phyloP scores from a whole-genome alignment of 2,797 vertebrate species.

The Pitangus sulphuratus region DNA sequence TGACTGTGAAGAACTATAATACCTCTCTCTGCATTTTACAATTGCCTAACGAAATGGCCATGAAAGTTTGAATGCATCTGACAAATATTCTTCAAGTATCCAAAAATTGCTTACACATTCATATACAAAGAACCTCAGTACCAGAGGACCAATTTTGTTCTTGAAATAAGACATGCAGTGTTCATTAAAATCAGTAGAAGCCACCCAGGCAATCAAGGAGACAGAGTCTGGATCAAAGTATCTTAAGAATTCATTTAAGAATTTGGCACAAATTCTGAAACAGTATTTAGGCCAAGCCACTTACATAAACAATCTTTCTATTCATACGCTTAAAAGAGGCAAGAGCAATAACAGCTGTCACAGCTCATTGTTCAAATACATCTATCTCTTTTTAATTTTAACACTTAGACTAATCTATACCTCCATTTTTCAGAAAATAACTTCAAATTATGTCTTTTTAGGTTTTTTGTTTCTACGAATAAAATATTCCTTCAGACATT shows the following conservation, averaged over 20 bases:
- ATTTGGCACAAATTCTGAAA: slow-evolving; percentile 23
- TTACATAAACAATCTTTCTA: not conserved
- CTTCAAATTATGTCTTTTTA: not conserved
- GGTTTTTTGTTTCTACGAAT: not conserved
- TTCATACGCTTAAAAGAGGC: not conserved
- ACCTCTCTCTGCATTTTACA: not conserved
- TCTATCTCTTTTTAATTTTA: not conserved
- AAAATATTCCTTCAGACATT: not conserved
- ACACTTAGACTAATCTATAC: not conserved
- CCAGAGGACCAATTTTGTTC: not conserved
- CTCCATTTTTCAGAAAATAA: not conserved
- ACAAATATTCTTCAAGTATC: not conserved
- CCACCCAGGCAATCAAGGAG: not conserved
- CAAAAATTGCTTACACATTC: not conserved
- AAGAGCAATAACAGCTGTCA: slow-evolving; percentile 17
- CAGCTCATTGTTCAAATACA: not conserved
- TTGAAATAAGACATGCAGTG: not conserved
- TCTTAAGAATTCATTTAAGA: not conserved
- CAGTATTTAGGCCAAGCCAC: not conserved
- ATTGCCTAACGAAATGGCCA: not conserved
- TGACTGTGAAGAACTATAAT: not conserved
- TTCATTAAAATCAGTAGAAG: slow-evolving; percentile 10
- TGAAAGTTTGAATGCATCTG: not conserved
- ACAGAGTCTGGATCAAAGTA: not conserved
- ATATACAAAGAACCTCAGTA: not conserved